phyloP scores from a whole-genome alignment of 2,888 invertebrate genomes.

The Cheilosia scutellata region DNA sequence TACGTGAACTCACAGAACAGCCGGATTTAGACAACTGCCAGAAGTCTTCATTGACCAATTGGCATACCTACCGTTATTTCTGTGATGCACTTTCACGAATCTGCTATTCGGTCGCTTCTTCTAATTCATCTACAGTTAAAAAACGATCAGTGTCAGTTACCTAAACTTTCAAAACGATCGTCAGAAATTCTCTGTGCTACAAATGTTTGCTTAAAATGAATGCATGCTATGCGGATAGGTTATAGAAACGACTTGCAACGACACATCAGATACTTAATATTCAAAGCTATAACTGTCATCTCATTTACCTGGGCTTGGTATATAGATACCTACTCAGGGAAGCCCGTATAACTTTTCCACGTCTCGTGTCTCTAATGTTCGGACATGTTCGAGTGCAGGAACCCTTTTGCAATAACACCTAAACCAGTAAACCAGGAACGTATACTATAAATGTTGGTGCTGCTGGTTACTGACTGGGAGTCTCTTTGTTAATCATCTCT shows the following conservation, averaged over 20 bases:
- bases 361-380: constrained; percentile 51
- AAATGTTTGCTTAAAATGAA: background rate
- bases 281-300: constrained; percentile 68
- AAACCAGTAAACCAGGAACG: constrained; percentile 65
- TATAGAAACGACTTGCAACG: constrained; percentile 43
- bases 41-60: too few relatives aligned
- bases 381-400: constrained; percentile 66
- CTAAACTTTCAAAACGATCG: background rate
- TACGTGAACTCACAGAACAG: too few relatives aligned
- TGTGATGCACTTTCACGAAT: too few relatives aligned
- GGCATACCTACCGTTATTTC: too few relatives aligned
- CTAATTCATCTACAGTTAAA: too few relatives aligned
- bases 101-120: too few relatives aligned
- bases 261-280: constrained; percentile 71
- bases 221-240: background rate
- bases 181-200: background rate
- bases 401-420: constrained; percentile 62
- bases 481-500: constrained; percentile 54
- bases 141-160: too few relatives aligned
- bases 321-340: constrained; percentile 21
- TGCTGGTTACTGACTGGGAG: constrained; percentile 40
- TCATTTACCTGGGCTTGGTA: constrained; percentile 39
- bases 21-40: too few relatives aligned
- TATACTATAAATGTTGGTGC: constrained; percentile 63
- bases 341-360: constrained; percentile 43